These are phyloP conservation scores for Archips xylosteana DNA, from an alignment of 2,888 invertebrate species.

Conservation along the genomic window DNA sequence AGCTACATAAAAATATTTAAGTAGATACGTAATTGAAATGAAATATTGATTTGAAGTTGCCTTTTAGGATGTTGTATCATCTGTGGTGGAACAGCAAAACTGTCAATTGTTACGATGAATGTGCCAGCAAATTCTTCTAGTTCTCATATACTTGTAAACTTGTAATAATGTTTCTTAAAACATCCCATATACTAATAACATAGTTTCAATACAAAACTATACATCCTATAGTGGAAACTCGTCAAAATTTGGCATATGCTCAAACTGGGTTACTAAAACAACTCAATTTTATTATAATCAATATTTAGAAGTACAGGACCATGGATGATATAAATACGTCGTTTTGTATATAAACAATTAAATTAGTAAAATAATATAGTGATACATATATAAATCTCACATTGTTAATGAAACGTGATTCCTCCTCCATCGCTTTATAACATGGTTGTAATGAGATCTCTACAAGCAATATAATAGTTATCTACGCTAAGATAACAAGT, in stretches of 20 bases:
- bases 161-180: conserved; percentile 5
- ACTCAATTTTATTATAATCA: conserved; percentile 13
- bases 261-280: conserved; percentile 12
- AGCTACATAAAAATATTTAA: conserved; percentile 42
- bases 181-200: neutral
- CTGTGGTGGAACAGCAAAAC: conserved; percentile 43
- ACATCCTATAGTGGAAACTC: neutral
- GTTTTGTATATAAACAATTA: conserved; percentile 57
- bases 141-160: conserved; percentile 8
- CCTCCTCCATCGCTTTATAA: conserved; percentile 60
- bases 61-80: conserved; percentile 55
- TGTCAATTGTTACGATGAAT: conserved; percentile 40
- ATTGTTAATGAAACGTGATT: conserved; percentile 66
- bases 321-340: conserved; percentile 52
- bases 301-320: conserved; percentile 37
- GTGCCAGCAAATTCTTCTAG: conserved; percentile 23
- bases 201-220: neutral
- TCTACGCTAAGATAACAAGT: conserved; percentile 11
- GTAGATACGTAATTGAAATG: conserved; percentile 41
- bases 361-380: conserved; percentile 56
- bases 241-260: conserved; percentile 10
- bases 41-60: conserved; percentile 56
- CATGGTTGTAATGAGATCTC: conserved; percentile 71
- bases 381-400: conserved; percentile 56
- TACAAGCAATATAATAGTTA: conserved; percentile 66